A percentile compares a stretch with the other conserved stretches of the same genome.
Evolutionary conservation across 2,113 vertebrate species (phyloP).

Genomic region (Brevimyrus niger): DNA sequence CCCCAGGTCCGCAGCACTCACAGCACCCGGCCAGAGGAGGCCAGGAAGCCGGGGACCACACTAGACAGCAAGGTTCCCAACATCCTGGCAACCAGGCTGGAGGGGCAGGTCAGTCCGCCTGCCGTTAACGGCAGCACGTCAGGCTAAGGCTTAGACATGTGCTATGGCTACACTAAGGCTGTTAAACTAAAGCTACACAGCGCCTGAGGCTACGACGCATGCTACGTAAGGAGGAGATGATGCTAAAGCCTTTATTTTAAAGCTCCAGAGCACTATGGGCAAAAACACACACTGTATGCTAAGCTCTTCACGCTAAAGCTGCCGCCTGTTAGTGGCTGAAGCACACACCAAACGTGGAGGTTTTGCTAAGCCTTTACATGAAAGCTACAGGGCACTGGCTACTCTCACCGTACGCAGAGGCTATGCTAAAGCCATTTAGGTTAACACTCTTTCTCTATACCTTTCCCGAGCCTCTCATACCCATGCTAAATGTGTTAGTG

Average conservation of each 20-base stretch:
- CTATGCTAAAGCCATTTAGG: neutral
- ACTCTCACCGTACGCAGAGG: neutral
- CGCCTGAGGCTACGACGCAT: neutral
- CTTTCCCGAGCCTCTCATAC: neutral
- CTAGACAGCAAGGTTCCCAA: slow-evolving; percentile 59
- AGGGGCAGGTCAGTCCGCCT: slow-evolving; percentile 67
- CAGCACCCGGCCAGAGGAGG: slow-evolving; percentile 57
- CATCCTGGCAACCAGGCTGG: slow-evolving; percentile 54
- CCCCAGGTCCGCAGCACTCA: slow-evolving; percentile 65
- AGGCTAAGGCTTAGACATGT: neutral
- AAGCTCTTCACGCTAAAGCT: neutral
- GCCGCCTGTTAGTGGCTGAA: neutral
- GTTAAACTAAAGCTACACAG: neutral
- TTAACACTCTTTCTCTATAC: neutral
- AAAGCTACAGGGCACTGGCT: neutral
- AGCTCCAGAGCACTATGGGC: neutral
- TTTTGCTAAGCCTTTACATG: neutral
- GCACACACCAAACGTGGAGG: neutral
- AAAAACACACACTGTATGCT: neutral
- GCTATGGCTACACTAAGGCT: neutral
- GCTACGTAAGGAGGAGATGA: neutral
- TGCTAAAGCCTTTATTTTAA: neutral
- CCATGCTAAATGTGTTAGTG: neutral
- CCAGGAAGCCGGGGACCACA: slow-evolving; percentile 54
- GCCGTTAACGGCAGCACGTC: no score